Evolutionary conservation across 2,113 vertebrate genomes (phyloP).

Genomic region (Antechinus flavipes): DNA sequence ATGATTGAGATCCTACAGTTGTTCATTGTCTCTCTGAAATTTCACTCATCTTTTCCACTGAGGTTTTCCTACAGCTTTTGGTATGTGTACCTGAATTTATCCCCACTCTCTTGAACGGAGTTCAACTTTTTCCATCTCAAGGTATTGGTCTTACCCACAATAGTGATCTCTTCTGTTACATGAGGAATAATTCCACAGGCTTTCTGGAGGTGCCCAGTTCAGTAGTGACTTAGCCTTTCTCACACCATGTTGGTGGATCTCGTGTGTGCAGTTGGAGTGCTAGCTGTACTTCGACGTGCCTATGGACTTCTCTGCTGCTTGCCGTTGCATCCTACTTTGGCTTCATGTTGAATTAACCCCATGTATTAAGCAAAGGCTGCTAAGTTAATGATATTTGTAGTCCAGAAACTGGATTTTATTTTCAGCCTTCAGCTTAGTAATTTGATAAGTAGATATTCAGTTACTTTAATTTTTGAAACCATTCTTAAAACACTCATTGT

Average conservation of each 20-base stretch:
- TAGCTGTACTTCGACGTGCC: constrained; percentile 75
- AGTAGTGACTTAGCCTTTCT: constrained; percentile 49
- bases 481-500: constrained; percentile 70
- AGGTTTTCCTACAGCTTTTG: neutral
- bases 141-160: constrained; percentile 65
- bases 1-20: constrained; percentile 44
- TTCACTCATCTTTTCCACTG: constrained; percentile 51
- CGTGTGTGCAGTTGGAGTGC: constrained; percentile 73
- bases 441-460: constrained; percentile 70
- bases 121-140: constrained; percentile 61
- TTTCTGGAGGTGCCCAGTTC: constrained; percentile 51
- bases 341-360: constrained; percentile 55
- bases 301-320: constrained; percentile 73
- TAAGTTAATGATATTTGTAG: constrained; percentile 67
- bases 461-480: constrained; percentile 61
- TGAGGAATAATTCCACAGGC: constrained; percentile 63
- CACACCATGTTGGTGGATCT: constrained; percentile 60
- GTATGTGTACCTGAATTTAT: neutral
- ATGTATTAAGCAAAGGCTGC: constrained; percentile 68
- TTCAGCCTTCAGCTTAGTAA: constrained; percentile 72
- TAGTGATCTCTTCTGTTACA: constrained; percentile 69
- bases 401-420: constrained; percentile 65
- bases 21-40: constrained; percentile 56
- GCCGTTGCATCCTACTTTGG: constrained; percentile 52
- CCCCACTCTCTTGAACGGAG: constrained; percentile 32